phyloP scores from a whole-genome alignment of 2,888 invertebrate genomes.

The Drosophila sordidapex region DNA sequence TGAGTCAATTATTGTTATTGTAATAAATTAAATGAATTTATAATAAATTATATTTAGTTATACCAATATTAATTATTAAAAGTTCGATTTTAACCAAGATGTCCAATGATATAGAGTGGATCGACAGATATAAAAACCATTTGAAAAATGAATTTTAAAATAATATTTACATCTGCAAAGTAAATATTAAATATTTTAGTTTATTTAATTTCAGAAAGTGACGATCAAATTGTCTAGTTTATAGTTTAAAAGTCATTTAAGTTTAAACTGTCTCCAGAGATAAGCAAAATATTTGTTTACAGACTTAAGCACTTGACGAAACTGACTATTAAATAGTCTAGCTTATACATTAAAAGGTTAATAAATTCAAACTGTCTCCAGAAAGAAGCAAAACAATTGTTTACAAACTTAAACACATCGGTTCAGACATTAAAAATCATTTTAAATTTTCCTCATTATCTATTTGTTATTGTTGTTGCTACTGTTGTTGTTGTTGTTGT shows the following conservation, averaged over 20 bases:
- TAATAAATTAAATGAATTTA: neutral
- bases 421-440: conserved; percentile 61
- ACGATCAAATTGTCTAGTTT: neutral
- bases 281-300: neutral
- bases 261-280: neutral
- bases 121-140: neutral
- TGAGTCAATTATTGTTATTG: neutral
- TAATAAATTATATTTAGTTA: neutral
- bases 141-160: neutral
- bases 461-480: conserved; percentile 41
- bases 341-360: neutral
- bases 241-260: neutral
- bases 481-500: conserved; percentile 29
- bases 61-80: neutral
- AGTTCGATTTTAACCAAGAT: neutral
- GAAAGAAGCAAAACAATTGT: neutral
- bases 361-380: neutral
- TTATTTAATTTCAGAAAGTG: neutral
- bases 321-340: neutral
- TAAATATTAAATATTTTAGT: neutral
- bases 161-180: neutral
- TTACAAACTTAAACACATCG: neutral
- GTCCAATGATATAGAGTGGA: neutral
- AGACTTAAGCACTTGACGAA: neutral
- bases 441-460: conserved; percentile 61